Percentiles rank a stretch among this genome's conserved stretches.
Conservation (phyloP, 1,140 invertebrate genomes). For the Rhysida immarginata region DNA sequence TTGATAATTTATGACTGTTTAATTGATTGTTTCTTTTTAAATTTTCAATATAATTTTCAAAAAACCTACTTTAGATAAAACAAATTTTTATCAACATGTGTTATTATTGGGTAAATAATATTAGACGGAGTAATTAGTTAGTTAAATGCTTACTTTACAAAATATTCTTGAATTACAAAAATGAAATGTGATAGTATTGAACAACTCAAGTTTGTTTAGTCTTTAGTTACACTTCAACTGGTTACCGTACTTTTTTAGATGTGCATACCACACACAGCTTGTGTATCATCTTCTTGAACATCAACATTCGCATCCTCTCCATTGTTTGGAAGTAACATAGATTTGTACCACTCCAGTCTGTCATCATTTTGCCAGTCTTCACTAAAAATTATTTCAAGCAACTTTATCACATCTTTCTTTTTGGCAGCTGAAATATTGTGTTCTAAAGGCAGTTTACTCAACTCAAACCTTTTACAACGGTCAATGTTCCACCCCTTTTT, state of each 20-base stretch:
- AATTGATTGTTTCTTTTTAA: no score
- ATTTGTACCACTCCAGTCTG: background rate
- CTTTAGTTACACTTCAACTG: background rate
- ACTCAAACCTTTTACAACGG: no score
- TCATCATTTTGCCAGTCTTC: background rate
- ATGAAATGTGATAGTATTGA: background rate
- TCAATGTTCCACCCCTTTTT: background rate
- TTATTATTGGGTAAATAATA: background rate
- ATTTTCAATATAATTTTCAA: background rate
- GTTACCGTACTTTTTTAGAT: background rate
- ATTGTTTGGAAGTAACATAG: background rate
- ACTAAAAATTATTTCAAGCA: background rate
- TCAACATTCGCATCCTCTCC: background rate
- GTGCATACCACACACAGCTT: background rate
- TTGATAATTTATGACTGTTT: background rate
- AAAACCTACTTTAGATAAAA: background rate
- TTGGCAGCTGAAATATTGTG: background rate
- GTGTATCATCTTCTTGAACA: background rate
- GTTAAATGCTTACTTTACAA: background rate
- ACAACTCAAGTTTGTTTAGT: background rate
- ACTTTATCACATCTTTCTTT: background rate
- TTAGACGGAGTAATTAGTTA: background rate
- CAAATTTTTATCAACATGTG: background rate
- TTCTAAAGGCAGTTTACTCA: background rate
- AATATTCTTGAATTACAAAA: background rate